A percentile compares a stretch with the other conserved stretches of the same genome.
phyloP scores from a whole-genome alignment of 2,888 invertebrate species.

The Merodon equestris region DNA sequence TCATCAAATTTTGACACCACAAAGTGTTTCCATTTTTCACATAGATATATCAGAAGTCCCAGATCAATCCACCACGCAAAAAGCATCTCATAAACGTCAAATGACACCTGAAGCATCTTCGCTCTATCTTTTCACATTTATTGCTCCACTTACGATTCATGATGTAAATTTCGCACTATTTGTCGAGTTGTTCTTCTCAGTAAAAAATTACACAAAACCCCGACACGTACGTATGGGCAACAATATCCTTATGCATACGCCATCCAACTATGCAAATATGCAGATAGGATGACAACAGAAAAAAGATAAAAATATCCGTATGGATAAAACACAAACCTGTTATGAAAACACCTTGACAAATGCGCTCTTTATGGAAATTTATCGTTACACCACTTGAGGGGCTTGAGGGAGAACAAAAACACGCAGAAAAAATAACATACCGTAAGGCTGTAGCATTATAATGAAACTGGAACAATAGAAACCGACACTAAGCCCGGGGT shows the following conservation, averaged over 20 bases:
- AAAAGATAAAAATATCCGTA: neutral
- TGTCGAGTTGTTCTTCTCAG: neutral
- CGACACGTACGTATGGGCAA: too few species aligned
- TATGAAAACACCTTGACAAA: constrained; percentile 64
- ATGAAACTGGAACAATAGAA: constrained; percentile 49
- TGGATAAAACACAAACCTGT: constrained; percentile 37
- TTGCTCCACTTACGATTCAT: constrained; percentile 8
- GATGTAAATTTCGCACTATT: constrained; percentile 12
- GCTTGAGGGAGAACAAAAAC: neutral
- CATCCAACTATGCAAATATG: constrained; percentile 12
- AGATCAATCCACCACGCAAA: too few species aligned
- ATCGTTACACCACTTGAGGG: constrained; percentile 44
- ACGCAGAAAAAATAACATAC: constrained; percentile 11
- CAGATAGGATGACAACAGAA: constrained; percentile 16
- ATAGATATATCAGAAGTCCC: too few species aligned
- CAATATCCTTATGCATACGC: too few species aligned
- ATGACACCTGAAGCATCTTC: too few species aligned
- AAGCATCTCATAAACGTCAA: too few species aligned
- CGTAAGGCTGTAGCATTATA: constrained; percentile 31
- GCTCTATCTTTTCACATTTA: constrained; percentile 3
- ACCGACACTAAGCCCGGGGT: constrained; percentile 36
- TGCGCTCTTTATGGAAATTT: constrained; percentile 65
- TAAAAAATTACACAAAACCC: neutral
- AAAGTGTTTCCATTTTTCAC: too few species aligned
- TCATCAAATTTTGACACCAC: too few species aligned